Conservation (phyloP, 2,797 vertebrate genomes). For the Lepilemur ruficaudatus region DNA sequence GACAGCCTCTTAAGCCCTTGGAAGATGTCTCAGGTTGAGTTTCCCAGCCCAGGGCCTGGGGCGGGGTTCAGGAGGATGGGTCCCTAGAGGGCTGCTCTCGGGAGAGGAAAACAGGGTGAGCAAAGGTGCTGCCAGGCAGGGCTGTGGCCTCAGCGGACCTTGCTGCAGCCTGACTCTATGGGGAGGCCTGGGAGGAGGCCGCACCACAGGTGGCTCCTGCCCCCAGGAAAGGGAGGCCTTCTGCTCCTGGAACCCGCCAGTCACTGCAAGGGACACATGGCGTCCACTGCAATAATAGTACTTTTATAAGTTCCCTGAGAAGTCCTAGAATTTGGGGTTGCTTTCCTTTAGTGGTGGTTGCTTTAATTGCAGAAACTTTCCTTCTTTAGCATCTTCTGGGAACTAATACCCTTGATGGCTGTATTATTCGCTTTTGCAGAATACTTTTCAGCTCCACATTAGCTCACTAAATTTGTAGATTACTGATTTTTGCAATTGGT, state of each 20-base stretch:
- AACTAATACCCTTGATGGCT: neutral
- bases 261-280: neutral
- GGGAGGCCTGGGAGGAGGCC: neutral
- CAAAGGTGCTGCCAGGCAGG: neutral
- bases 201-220: neutral
- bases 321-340: neutral
- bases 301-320: neutral
- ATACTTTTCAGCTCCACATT: neutral
- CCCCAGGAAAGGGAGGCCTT: neutral
- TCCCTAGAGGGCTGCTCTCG: neutral
- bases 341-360: neutral
- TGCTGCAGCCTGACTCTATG: neutral
- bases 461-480: neutral
- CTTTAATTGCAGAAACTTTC: neutral
- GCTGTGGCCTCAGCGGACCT: neutral
- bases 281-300: too few species aligned
- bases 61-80: accelerated
- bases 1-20: neutral
- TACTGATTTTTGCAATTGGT: neutral
- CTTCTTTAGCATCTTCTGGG: neutral
- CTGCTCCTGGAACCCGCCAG: neutral
- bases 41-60: neutral
- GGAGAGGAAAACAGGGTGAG: neutral
- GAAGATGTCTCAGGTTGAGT: too few species aligned
- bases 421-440: neutral